Base-by-base conservation (phyloP, 30 jellyfish, hydroid and myxozoan species). In the Chironex yamaguchii region DNA sequence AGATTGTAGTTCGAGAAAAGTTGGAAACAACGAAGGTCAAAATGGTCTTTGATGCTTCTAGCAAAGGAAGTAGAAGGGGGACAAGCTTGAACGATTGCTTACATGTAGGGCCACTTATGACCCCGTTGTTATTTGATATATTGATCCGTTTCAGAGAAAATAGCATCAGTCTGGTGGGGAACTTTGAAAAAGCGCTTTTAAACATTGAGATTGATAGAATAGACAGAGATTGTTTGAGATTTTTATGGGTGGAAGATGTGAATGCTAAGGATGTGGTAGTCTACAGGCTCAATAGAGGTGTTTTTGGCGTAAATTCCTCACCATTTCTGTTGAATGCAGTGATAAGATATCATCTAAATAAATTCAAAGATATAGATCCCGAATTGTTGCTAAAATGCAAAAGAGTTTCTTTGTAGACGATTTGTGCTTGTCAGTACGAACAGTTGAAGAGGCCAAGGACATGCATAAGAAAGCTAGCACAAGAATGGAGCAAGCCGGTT, bases 1-100 rank as follows among this genome's bases (percentile, higher is more conserved):
- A 58, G 23, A 65, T 89, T 0, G 90, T 82, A n/a, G 77, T 82
- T 1, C 66, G 93, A 1, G 42, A 68, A 20, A 74, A 42, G 26
- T 68, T 67, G 23, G 70, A 62, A 1, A 82, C 93, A 11, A 65
- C 80, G 14, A 63, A 81, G 51, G 72, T 81, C 24, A 29, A 86
- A 20, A 75, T 75, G 88, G 91, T 81, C 14, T 58, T 79, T 62
- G 84, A 64, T 62, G 90, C 85, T 24, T 49, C 74, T 33, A 0
- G 68, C 1, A 70, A 70, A 26, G 23, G 64, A 33, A 48, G 86
- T 62, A 65, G 23, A 34, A 0, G 66, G 12, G 87, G 91, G 0
- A 36, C 68, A 29, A 49, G 82, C 36, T 52, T 81, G 30, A 81
- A 81, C 34, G 88, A 81, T 51, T 81, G 91, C 48, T 81, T 81